A percentile compares a stretch with the other conserved stretches of the same genome.
Evolutionary conservation across 1,140 invertebrate genomes (phyloP).

Genomic region (Bombus confusus): DNA sequence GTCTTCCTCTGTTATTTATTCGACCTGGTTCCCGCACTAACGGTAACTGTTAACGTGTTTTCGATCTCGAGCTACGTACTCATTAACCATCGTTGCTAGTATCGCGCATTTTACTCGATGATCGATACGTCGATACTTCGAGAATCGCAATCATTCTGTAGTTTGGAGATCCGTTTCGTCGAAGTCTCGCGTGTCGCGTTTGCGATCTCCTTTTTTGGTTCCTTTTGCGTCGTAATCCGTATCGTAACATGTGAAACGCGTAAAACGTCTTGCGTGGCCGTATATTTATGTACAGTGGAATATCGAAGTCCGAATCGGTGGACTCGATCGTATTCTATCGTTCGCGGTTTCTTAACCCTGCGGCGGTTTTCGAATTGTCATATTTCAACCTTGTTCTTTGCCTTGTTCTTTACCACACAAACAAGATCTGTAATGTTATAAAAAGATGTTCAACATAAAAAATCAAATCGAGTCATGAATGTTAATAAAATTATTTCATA

Average conservation of each 20-base stretch:
- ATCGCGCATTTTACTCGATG: neutral
- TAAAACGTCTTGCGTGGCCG: neutral
- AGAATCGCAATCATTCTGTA: neutral
- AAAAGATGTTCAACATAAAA: no score
- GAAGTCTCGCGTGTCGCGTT: neutral
- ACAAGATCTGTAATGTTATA: no score
- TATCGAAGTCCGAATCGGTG: neutral
- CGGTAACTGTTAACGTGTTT: neutral
- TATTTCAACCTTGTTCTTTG: no score
- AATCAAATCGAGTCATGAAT: no score
- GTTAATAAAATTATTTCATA: no score
- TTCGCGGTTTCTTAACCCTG: neutral
- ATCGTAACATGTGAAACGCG: neutral
- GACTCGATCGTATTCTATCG: neutral
- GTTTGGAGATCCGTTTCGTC: neutral
- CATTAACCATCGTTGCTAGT: no score
- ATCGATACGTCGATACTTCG: neutral
- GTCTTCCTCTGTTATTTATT: neutral
- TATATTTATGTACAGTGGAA: conserved; percentile 3
- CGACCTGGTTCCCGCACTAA: neutral
- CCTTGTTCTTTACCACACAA: no score
- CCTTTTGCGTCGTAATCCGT: neutral
- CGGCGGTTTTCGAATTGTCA: no score
- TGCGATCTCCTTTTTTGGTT: neutral
- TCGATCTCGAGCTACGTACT: neutral